Evolutionary conservation across 2,888 invertebrate genomes (phyloP), one percentile per base, ranked within the genome.

Genomic region (Dicyrtoma fusca): DNA sequence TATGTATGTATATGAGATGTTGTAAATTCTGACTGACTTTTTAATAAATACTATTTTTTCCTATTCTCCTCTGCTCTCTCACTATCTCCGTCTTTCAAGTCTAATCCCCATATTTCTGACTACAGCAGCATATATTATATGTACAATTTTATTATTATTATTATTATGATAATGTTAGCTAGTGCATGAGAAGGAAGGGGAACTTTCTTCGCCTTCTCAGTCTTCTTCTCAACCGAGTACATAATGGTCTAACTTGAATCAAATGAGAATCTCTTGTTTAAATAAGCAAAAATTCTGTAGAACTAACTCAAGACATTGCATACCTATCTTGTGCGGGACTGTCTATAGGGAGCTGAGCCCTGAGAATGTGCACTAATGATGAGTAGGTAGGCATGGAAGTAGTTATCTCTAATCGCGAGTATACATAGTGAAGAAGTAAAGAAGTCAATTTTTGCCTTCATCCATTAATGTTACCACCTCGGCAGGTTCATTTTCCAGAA

Each of bases 11-110:
- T 11, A 42, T 14, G 17, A 66, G 53, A 53, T 26, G 66, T 66
- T 55, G 66, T 66, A 66, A 66, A 66, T 66, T 66, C 34, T 51
- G 21, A 25, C 25, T 55, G 66, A 66, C 66, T 66, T 66, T 65
- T 53, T 21, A 21, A 53, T 53, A 53, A 49, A 49, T 49, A 49
- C 49, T 19, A 53, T 17, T 53, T 53, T 53, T 53, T 53, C 19
- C 53, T 53, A 17, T 53, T 53, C 53, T 14, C 17, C 17, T 6
- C 14, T 17, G 3, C 49, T 49, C 49, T 49, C 49, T 17, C 49
- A 45, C 45, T 49, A 2, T 53, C 53, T 17, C 8, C 8, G 17
- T 17, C 53, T 21, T 17, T 53, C 21, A 17, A 53, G 53, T n/a
- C 17, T 21, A 53, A 21, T 53, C 34, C 34, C 8, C 34, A 34